phyloP scores from a whole-genome alignment of 2,797 vertebrate genomes.

The Acropternis orthonyx region DNA sequence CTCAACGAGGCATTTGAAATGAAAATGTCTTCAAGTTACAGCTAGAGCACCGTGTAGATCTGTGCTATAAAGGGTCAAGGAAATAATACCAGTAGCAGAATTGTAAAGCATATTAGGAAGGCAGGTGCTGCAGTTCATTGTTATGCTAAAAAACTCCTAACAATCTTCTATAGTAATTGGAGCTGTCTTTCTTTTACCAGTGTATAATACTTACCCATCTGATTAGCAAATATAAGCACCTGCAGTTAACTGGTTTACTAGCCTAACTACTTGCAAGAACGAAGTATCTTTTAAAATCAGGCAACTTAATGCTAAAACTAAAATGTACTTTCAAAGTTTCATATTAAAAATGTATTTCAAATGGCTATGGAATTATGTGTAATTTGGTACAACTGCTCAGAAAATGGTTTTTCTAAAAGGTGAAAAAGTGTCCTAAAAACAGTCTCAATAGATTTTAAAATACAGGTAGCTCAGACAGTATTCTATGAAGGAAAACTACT shows the following conservation, averaged over 20 bases:
- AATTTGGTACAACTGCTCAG: neutral
- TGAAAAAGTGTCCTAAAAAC: neutral
- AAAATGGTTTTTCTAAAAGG: neutral
- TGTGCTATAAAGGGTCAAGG: neutral
- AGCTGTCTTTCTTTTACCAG: constrained; percentile 45
- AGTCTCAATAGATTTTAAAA: neutral
- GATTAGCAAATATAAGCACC: constrained; percentile 55
- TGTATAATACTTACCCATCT: constrained; percentile 43
- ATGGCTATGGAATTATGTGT: neutral
- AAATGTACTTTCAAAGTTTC: neutral
- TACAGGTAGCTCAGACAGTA: neutral
- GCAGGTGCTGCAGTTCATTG: constrained; percentile 58
- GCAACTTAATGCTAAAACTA: neutral
- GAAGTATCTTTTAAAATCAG: constrained; percentile 18
- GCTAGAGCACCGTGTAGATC: neutral
- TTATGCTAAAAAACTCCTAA: constrained; percentile 58
- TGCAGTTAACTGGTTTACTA: constrained; percentile 37
- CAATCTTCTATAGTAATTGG: constrained; percentile 31
- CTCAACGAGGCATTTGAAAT: neutral
- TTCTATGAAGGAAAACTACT: neutral
- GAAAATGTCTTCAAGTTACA: neutral
- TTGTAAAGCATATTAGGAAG: constrained; percentile 42
- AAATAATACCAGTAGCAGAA: constrained; percentile 21
- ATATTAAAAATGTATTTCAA: neutral
- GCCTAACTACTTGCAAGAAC: constrained; percentile 1